Evolutionary conservation across 2,888 invertebrate species (phyloP), one percentile per base, ranked within the genome.

Genomic region (Tinea trinotella): DNA sequence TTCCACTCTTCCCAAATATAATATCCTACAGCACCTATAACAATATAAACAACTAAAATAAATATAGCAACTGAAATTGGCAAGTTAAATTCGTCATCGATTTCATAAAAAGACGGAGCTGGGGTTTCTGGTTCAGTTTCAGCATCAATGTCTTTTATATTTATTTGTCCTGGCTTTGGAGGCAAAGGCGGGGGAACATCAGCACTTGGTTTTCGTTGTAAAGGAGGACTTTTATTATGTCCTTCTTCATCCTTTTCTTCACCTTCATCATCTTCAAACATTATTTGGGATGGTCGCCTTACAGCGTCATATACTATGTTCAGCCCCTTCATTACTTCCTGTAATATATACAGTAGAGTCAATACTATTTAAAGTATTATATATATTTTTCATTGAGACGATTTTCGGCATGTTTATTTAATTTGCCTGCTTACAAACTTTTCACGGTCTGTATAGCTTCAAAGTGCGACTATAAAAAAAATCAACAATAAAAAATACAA

Each of bases 21-120:
- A 65, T 94, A 98, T 0, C 93, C 90, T 0, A 91, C 86, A 0
- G 96, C 95, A 0, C 98, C 98, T 12, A 94, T 75, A 56, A 97
- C 89, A 46, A 98, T 96, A 76, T 99, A 99, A 0, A 91, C 73
- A 0, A 97, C 75, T 12, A 98, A 86, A 55, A 98, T 91, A 36
- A 91, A 73, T 1, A 97, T 91, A 0, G 98, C 98, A 0, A 98
- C 89, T 0, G 95, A 93, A 30, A 98, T 93, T 0, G 98, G 98
- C 54, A 99, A 78, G 73, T 98, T 97, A 72, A 98, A 98, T 70
- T 98, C 95, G 64, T 98, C 97, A 68, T 95, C 95, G 54, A 96
- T 91, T 68, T 92, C 92, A 62, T 91, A 94, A 1, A 89, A 87
- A 30, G 93, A 92, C 49, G 93, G 90, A 0, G 93, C 93, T 35